These are phyloP conservation scores for Nudaria mundana DNA, from an alignment of 2,888 invertebrate genomes.

Conservation along the genomic window DNA sequence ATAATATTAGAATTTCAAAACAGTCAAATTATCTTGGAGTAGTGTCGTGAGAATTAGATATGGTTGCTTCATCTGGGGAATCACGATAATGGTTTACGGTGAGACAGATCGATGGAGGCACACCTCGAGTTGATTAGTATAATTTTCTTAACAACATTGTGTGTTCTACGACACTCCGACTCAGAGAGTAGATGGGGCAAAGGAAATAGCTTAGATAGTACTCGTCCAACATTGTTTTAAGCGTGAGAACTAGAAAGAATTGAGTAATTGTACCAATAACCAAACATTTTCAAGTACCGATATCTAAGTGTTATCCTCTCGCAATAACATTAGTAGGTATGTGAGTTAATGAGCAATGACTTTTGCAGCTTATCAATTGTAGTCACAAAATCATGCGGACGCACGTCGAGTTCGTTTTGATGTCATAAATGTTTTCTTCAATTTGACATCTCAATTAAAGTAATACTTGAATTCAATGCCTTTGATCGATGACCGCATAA, in stretches of 20 bases:
- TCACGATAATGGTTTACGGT: slow-evolving; percentile 41
- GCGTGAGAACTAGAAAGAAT: slow-evolving; percentile 45
- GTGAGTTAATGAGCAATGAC: background rate
- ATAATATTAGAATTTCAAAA: slow-evolving; percentile 49
- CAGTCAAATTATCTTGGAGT: slow-evolving; percentile 30
- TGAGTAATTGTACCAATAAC: slow-evolving; percentile 27
- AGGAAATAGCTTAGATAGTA: slow-evolving; percentile 36
- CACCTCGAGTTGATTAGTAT: slow-evolving; percentile 39
- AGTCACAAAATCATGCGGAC: background rate
- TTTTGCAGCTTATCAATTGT: background rate
- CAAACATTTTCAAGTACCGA: slow-evolving; percentile 5
- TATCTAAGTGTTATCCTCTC: background rate
- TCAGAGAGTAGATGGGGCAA: slow-evolving; percentile 36
- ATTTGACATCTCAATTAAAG: slow-evolving; percentile 2
- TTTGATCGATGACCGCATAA: background rate
- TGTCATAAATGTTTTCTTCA: background rate
- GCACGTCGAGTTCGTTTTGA: background rate
- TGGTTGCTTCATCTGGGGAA: slow-evolving; percentile 45
- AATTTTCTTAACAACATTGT: slow-evolving; percentile 42
- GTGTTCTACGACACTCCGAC: slow-evolving; percentile 25
- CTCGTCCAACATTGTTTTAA: slow-evolving; percentile 22
- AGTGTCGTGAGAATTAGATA: slow-evolving; percentile 50
- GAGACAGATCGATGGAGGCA: slow-evolving; percentile 32
- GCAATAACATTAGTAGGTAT: background rate
- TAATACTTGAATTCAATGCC: slow-evolving; percentile 3